Evolutionary conservation across 2,888 invertebrate species (phyloP).

Genomic region (Agrochola litura): DNA sequence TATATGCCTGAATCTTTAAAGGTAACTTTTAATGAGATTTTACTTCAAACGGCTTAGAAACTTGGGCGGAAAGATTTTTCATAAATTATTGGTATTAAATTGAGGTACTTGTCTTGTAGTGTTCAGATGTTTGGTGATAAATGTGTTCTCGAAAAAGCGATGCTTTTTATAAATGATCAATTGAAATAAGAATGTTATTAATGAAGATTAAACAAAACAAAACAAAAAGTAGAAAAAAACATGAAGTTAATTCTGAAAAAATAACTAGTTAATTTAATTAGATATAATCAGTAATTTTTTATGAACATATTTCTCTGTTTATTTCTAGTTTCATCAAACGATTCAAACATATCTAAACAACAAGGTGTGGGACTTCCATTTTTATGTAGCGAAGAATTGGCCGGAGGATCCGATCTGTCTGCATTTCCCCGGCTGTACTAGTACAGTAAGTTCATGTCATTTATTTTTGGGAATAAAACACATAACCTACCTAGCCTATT

Average conservation of each 20-base stretch:
- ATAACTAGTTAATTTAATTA: too few species aligned
- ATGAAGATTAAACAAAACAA: too few species aligned
- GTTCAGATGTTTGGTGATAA: neutral
- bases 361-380: constrained; percentile 97
- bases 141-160: neutral
- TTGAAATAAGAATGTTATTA: neutral
- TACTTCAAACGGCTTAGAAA: constrained; percentile 21
- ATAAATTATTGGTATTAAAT: constrained; percentile 13
- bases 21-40: constrained; percentile 87
- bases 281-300: neutral
- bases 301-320: constrained; percentile 52
- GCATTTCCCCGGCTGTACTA: constrained; percentile 97
- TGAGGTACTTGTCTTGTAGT: neutral
- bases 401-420: constrained; percentile 95
- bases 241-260: too few species aligned
- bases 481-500: neutral
- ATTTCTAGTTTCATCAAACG: constrained; percentile 96
- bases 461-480: neutral
- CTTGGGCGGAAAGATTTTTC: constrained; percentile 3
- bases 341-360: constrained; percentile 96
- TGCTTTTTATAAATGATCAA: neutral
- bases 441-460: constrained; percentile 92
- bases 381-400: constrained; percentile 97
- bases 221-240: too few species aligned
- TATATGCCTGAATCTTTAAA: constrained; percentile 96